These are phyloP conservation scores for Teleogryllus oceanicus DNA, from an alignment of 2,888 invertebrate species.

Conservation along the genomic window DNA sequence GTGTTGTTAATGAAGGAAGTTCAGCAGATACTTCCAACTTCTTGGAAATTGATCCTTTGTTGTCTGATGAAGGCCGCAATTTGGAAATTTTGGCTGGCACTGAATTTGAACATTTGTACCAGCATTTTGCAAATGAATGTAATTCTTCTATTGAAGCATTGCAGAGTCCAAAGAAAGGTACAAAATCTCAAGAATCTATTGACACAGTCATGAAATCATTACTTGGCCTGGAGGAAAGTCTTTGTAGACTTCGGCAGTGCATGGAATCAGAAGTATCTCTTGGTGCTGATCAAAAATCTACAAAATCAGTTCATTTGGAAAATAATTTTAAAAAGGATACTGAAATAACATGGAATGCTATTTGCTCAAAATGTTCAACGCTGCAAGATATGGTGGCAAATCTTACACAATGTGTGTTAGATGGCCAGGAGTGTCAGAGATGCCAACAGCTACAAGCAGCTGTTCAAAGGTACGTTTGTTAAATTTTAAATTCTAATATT, in stretches of 20 bases:
- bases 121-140: conserved; percentile 22
- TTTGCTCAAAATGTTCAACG: conserved; percentile 57
- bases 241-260: conserved; percentile 18
- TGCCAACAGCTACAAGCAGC: conserved; percentile 53
- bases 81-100: neutral
- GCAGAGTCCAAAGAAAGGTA: conserved; percentile 22
- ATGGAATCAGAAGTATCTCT: conserved; percentile 23
- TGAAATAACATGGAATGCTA: conserved; percentile 48
- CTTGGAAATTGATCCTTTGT: conserved; percentile 5
- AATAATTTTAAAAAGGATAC: neutral
- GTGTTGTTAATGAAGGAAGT: neutral
- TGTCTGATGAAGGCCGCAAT: neutral
- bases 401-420: conserved; percentile 46
- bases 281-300: neutral
- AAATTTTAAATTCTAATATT: too few species aligned
- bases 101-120: conserved; percentile 18
- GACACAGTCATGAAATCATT: conserved; percentile 20
- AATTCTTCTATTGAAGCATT: conserved; percentile 21
- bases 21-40: neutral
- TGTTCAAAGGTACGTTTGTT: conserved; percentile 50
- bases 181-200: conserved; percentile 3
- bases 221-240: conserved; percentile 22
- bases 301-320: neutral
- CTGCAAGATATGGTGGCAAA: conserved; percentile 55
- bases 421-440: conserved; percentile 50